Evolutionary conservation across 2,113 vertebrate species (phyloP), one percentile per base, ranked within the genome.

Genomic region (Lonchura striata): DNA sequence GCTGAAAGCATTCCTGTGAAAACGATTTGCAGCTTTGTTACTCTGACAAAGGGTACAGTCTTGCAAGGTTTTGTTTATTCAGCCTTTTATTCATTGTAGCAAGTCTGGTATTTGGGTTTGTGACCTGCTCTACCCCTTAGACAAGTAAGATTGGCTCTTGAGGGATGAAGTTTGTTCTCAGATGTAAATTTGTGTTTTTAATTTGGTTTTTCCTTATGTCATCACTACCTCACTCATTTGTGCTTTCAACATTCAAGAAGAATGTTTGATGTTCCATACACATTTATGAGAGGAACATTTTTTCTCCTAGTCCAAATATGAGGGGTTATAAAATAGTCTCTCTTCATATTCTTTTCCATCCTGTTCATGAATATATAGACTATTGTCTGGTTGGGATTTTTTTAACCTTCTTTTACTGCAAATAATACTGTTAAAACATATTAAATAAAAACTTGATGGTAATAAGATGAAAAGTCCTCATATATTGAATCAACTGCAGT

Each of bases 1-100:
- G 96, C 99, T 1, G 99, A 99, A 96, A 99, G 97, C 97, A 99
- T 96, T 82, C 99, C 99, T 99, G 94, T 49, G 78, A 71, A 94
- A 91, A 54, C 18, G 11, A 86, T 33, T 50, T 61, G 56, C 68
- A 93, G 57, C 47, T 88, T 57, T 75, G 80, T 91, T 86, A 95
- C 56, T 83, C 4, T 59, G 39, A 72, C 42, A 77, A 28, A 76
- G 47, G 56, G 39, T 42, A 66, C 42, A 12, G 25, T 7, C 31
- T 77, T 19, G 15, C 3, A 39, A 33, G 33, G 18, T n/a, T 78
- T 80, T 57, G 46, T 79, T 39, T 13, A 7, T 39, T 39, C 18
- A 83, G 84, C 53, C 33, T 76, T 82, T 54, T 35, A 27, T 37
- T 82, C 35, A 24, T 5, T 79, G 59, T 30, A 65, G 16, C 63